A percentile compares a stretch with the other conserved stretches of the same genome.
Evolutionary conservation across 1,140 invertebrate genomes (phyloP).

Genomic region (Aporrectodea caliginosa): DNA sequence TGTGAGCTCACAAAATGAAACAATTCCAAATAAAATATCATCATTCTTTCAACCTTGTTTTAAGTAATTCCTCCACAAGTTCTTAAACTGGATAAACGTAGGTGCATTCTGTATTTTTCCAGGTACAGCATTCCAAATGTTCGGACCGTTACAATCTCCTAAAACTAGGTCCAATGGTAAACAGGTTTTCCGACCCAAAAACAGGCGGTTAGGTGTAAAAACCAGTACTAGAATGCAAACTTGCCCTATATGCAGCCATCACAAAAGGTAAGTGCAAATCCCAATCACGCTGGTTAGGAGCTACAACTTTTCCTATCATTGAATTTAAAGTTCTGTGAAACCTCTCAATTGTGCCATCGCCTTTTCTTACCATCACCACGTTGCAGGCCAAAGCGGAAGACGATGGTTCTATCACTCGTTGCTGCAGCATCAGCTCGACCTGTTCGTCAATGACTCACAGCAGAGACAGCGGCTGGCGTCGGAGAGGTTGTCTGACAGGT

Average conservation of each 20-base stretch:
- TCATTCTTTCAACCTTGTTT: no score
- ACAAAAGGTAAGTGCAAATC: conserved; percentile 34
- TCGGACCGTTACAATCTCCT: no score
- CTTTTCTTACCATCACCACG: conserved; percentile 43
- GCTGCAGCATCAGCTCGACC: conserved; percentile 1
- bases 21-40: no score
- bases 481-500: conserved; percentile 8
- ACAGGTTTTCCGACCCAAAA: conserved; percentile 36
- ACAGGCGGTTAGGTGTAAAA: conserved; percentile 35
- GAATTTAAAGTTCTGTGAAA: no score
- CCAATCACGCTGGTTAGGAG: no score
- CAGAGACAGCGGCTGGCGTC: background rate
- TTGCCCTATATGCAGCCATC: conserved; percentile 36
- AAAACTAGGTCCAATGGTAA: conserved; percentile 33
- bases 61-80: no score
- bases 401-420: conserved; percentile 17
- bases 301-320: no score
- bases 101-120: no score
- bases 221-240: conserved; percentile 35
- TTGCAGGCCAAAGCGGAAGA: conserved; percentile 41
- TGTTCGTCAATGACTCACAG: background rate
- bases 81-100: no score
- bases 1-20: no score
- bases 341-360: conserved; percentile 37
- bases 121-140: no score